These are phyloP conservation scores for Kryptopterus vitreolus DNA, from an alignment of 2,797 vertebrate genomes.

Conservation along the genomic window DNA sequence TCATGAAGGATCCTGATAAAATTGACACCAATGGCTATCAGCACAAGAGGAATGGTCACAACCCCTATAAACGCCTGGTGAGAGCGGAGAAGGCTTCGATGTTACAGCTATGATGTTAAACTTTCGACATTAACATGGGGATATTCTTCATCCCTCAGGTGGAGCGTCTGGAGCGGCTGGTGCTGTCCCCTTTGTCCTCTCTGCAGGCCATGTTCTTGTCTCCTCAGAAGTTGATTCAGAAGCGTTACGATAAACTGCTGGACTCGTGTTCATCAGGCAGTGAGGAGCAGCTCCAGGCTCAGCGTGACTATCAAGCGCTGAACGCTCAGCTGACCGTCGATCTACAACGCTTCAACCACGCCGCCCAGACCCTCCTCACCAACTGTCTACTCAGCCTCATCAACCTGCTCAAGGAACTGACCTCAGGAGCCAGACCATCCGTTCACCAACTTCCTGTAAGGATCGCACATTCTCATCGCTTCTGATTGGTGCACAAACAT, in stretches of 20 bases:
- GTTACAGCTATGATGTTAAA: not conserved
- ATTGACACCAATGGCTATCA: constrained; percentile 62
- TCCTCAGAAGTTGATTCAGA: constrained; percentile 97
- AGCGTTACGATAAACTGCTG: constrained; percentile 94
- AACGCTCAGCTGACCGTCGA: constrained; percentile 92
- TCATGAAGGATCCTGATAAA: constrained; percentile 74
- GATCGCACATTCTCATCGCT: not conserved
- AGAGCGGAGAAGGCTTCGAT: constrained; percentile 57
- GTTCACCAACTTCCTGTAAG: constrained; percentile 80
- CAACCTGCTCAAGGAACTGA: constrained; percentile 75
- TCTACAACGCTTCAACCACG: constrained; percentile 87
- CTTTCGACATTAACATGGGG: not conserved
- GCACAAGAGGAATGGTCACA: constrained; percentile 63
- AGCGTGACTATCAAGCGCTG: constrained; percentile 89
- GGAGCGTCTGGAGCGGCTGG: constrained; percentile 76
- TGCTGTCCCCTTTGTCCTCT: constrained; percentile 80
- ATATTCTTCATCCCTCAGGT: constrained; percentile 68
- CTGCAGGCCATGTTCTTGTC: constrained; percentile 87
- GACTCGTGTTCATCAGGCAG: constrained; percentile 82
- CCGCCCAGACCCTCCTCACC: constrained; percentile 76
- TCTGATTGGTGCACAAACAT: not conserved
- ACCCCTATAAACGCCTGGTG: constrained; percentile 84
- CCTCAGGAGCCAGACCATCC: constrained; percentile 68
- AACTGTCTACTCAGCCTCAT: constrained; percentile 82
- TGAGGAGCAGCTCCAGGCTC: constrained; percentile 80